Conservation (phyloP, 1,140 invertebrate species). For the Penaeus indicus region DNA sequence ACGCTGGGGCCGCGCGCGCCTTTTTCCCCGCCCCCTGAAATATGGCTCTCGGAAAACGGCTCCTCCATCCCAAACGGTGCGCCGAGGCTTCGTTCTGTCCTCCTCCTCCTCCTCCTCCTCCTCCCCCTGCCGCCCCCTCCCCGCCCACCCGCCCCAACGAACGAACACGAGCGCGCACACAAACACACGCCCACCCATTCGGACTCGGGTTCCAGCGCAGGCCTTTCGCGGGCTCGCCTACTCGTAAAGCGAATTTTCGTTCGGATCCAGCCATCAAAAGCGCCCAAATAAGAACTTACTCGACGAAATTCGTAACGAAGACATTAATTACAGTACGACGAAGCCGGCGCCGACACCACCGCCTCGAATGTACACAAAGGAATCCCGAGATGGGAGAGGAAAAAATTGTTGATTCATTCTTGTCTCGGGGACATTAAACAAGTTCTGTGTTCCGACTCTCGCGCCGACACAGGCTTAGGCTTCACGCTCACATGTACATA, state of each 20-base stretch:
- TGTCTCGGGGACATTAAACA: slow-evolving; percentile 60
- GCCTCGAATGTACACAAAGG: slow-evolving; percentile 22
- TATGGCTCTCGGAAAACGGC: slow-evolving; percentile 27
- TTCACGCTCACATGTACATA: background rate
- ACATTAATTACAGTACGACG: background rate
- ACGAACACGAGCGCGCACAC: too few species aligned
- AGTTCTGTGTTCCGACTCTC: slow-evolving; percentile 22
- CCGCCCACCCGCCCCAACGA: too few species aligned
- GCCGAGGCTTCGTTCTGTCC: background rate
- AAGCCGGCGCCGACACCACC: slow-evolving; percentile 14
- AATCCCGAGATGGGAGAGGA: slow-evolving; percentile 50
- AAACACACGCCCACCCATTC: too few species aligned
- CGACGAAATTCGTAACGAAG: background rate
- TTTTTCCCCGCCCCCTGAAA: slow-evolving; percentile 48
- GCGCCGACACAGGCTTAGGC: slow-evolving; percentile 4
- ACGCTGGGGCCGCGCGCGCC: slow-evolving; percentile 41
- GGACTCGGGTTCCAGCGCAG: too few species aligned
- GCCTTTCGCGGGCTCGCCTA: too few species aligned
- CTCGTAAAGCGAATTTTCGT: too few species aligned
- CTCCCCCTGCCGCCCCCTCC: background rate
- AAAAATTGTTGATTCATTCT: slow-evolving; percentile 61
- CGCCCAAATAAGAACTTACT: too few species aligned
- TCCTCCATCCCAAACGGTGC: background rate
- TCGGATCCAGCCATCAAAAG: too few species aligned
- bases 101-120: background rate